These are phyloP conservation scores for Chiloscyllium plagiosum DNA, from an alignment of 2,113 vertebrate species.

Conservation along the genomic window DNA sequence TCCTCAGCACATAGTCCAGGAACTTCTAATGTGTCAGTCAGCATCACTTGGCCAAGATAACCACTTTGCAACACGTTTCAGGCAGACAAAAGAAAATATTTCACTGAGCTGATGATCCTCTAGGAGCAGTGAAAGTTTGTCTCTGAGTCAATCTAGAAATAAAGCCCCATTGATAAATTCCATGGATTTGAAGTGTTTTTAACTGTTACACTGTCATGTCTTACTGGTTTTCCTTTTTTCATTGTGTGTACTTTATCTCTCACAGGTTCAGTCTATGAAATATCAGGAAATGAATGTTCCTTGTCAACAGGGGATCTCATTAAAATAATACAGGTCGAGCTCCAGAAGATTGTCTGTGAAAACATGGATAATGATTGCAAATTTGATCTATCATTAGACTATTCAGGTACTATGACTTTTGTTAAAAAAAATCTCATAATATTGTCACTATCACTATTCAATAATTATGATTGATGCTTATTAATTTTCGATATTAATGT, in stretches of 20 bases:
- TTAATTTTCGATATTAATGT: neutral
- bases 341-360: constrained; percentile 61
- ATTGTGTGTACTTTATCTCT: neutral
- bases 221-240: neutral
- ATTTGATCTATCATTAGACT: constrained; percentile 56
- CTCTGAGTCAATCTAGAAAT: neutral
- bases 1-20: no score
- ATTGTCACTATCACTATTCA: neutral
- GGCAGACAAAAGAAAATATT: no score
- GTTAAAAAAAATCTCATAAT: neutral
- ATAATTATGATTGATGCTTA: neutral
- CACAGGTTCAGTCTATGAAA: constrained; percentile 78
- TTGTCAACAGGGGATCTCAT: constrained; percentile 81
- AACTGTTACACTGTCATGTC: neutral
- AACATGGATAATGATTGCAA: constrained; percentile 51
- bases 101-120: no score
- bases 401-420: constrained; percentile 60
- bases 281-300: constrained; percentile 74
- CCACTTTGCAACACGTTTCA: no score
- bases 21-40: no score
- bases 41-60: no score
- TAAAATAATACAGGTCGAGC: constrained; percentile 59
- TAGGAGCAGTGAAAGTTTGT: no score
- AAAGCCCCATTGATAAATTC: neutral
- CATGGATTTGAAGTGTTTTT: neutral